phyloP scores from a whole-genome alignment of 2,113 vertebrate species.

The Mastomys natalensis region DNA sequence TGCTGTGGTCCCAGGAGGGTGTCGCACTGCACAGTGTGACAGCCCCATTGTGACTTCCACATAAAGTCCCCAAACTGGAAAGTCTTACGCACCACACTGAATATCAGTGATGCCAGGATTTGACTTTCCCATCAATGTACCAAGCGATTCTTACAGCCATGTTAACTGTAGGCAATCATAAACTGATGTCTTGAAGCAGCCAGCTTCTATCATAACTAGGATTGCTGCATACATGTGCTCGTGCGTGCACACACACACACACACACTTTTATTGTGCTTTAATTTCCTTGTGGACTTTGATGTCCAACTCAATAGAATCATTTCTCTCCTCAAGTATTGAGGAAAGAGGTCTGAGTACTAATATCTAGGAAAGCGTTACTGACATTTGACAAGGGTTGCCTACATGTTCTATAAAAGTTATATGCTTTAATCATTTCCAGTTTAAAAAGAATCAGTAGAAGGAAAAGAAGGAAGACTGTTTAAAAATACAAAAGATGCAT shows the following conservation, averaged over 20 bases:
- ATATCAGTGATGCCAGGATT: background rate
- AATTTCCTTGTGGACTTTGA: background rate
- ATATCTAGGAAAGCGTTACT: background rate
- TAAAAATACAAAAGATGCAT: background rate
- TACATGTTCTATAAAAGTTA: slow-evolving; percentile 12
- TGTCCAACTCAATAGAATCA: background rate
- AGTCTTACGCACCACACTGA: accelerated
- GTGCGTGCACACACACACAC: no score
- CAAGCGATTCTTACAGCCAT: background rate
- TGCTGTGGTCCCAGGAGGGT: background rate
- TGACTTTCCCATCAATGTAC: no score
- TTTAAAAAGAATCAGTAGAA: background rate
- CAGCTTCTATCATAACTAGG: background rate
- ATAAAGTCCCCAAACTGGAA: background rate
- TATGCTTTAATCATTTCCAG: background rate
- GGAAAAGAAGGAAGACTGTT: background rate
- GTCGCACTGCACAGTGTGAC: accelerated
- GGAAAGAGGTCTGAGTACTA: background rate
- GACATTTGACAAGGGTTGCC: background rate
- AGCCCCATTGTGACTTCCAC: background rate
- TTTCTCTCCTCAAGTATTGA: background rate
- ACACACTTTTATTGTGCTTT: background rate
- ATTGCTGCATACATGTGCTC: background rate
- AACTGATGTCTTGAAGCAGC: background rate
- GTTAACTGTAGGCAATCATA: background rate